phyloP scores from a whole-genome alignment of 1,140 invertebrate species.

The Aphaenogaster floridana region DNA sequence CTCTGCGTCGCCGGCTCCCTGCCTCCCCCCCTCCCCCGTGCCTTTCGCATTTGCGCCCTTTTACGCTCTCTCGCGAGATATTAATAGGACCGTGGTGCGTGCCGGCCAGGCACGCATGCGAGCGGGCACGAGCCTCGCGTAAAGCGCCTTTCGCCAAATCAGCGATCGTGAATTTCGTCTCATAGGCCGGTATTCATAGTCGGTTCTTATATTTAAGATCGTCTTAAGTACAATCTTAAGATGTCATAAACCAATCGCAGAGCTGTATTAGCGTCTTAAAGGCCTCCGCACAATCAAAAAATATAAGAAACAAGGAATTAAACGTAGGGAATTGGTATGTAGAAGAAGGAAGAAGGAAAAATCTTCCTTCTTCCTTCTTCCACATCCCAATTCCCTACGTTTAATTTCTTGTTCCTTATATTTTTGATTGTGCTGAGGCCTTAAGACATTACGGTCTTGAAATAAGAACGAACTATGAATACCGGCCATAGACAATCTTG shows the following conservation, averaged over 20 bases:
- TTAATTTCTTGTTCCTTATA: background rate
- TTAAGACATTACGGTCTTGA: too few species aligned
- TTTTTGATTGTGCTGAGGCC: background rate
- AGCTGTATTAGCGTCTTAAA: too few species aligned
- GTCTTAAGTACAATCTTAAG: too few species aligned
- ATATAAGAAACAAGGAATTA: too few species aligned
- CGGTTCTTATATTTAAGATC: too few species aligned
- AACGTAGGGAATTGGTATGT: too few species aligned
- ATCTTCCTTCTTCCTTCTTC: too few species aligned
- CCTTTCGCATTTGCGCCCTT: constrained; percentile 44
- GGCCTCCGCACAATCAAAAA: too few species aligned
- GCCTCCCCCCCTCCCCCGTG: background rate
- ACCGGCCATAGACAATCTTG: background rate
- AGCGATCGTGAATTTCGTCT: constrained; percentile 21
- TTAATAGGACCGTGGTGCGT: constrained; percentile 69
- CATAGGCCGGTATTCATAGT: background rate
- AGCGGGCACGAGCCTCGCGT: constrained; percentile 64
- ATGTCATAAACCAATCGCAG: too few species aligned
- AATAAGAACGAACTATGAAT: too few species aligned
- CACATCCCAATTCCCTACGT: background rate
- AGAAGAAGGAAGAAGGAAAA: too few species aligned
- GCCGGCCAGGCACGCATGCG: constrained; percentile 57
- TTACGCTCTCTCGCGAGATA: constrained; percentile 66
- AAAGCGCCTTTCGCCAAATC: constrained; percentile 61
- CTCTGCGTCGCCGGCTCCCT: background rate